These are phyloP conservation scores for Nasonia longicornis DNA, from an alignment of 1,140 invertebrate species.

Conservation along the genomic window DNA sequence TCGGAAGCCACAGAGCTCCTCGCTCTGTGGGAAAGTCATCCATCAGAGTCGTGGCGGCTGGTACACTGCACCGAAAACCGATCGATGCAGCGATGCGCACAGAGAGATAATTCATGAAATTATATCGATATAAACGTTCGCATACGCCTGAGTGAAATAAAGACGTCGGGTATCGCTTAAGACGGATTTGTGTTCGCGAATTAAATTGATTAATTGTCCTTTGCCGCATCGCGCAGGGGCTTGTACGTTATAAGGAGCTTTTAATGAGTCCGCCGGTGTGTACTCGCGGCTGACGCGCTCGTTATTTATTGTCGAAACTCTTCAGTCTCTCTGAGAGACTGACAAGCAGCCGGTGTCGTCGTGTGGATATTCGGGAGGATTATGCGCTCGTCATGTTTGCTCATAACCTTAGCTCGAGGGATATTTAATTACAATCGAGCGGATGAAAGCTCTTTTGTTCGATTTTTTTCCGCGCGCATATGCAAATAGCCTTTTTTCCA, in stretches of 20 bases:
- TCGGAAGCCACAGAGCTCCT: background rate
- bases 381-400: no score
- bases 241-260: background rate
- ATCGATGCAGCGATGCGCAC: background rate
- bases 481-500: background rate
- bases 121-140: background rate
- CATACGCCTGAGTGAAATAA: background rate
- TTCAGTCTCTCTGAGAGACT: background rate
- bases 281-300: background rate
- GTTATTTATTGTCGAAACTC: slow-evolving; percentile 22
- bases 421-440: no score
- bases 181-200: background rate
- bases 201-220: slow-evolving; percentile 13
- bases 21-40: background rate
- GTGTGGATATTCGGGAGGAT: background rate
- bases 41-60: background rate
- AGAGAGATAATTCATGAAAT: background rate
- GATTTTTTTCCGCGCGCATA: background rate
- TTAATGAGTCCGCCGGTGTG: background rate
- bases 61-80: background rate
- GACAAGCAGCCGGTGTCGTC: background rate
- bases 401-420: no score
- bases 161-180: background rate
- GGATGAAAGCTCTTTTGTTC: no score
- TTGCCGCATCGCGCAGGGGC: background rate